These are phyloP conservation scores for Camptogramma bilineatum DNA, from an alignment of 2,888 invertebrate species.

Conservation along the genomic window DNA sequence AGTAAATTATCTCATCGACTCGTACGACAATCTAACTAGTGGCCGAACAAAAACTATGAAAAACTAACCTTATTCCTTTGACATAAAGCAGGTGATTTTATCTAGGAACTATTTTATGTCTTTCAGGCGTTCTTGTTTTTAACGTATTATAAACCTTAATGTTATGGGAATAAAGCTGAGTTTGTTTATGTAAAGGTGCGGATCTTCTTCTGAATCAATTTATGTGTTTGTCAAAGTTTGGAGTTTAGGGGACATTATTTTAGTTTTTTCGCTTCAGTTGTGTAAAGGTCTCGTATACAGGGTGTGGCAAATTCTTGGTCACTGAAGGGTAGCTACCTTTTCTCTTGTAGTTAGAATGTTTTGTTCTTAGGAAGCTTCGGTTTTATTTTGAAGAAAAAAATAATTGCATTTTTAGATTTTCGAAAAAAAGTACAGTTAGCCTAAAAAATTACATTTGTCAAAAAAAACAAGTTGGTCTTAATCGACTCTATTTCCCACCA, in stretches of 20 bases:
- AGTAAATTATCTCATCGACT: conserved; percentile 70
- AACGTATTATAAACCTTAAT: not conserved
- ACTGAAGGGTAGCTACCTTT: no score
- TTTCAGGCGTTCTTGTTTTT: not conserved
- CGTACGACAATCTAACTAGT: conserved; percentile 60
- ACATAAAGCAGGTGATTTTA: not conserved
- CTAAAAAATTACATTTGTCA: no score
- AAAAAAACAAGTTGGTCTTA: no score
- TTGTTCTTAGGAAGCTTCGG: no score
- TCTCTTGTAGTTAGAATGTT: no score
- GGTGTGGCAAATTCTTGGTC: no score
- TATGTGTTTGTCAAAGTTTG: conserved; percentile 74
- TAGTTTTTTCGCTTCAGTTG: conserved; percentile 44
- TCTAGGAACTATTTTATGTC: not conserved
- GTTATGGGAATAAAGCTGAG: not conserved
- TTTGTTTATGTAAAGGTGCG: not conserved
- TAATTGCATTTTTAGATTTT: no score
- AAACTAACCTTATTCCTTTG: conserved; percentile 35
- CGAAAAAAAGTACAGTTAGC: no score
- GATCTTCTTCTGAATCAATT: conserved; percentile 66
- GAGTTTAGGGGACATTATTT: conserved; percentile 71
- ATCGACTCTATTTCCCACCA: no score
- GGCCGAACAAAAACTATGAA: conserved; percentile 20
- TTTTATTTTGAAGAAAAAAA: no score
- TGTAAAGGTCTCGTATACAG: not conserved